Evolutionary conservation across 2,888 invertebrate genomes (phyloP).

Genomic region (Cantharis rustica): DNA sequence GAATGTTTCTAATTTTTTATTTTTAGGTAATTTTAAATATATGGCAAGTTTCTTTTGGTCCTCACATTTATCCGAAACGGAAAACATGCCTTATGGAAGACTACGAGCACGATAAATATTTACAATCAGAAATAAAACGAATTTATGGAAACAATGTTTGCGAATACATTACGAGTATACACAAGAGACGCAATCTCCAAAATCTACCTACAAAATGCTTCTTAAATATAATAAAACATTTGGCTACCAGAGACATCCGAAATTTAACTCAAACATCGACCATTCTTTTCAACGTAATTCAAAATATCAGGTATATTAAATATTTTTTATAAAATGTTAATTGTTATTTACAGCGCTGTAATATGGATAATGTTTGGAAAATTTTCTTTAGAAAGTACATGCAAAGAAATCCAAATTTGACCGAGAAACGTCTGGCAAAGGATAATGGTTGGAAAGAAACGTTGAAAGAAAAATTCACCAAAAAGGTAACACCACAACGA

Average conservation of each 20-base stretch:
- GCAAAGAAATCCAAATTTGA: conserved; percentile 9
- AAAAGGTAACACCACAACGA: not conserved
- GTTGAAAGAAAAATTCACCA: conserved; percentile 15
- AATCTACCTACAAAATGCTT: conserved; percentile 43
- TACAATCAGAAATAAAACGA: conserved; percentile 42
- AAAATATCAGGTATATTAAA: conserved; percentile 12
- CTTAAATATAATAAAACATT: conserved; percentile 37
- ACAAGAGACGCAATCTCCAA: conserved; percentile 34
- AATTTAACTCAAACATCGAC: conserved; percentile 41
- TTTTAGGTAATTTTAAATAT: conserved; percentile 42
- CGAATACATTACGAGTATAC: conserved; percentile 28
- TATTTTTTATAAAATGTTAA: not conserved
- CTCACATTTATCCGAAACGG: conserved; percentile 42
- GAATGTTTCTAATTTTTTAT: not conserved
- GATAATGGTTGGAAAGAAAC: conserved; percentile 28
- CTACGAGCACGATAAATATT: conserved; percentile 38
- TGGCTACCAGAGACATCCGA: conserved; percentile 40
- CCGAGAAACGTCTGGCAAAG: conserved; percentile 19
- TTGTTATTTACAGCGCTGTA: conserved; percentile 34
- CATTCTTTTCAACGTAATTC: conserved; percentile 42
- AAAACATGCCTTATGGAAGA: conserved; percentile 37
- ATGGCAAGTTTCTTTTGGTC: conserved; percentile 44
- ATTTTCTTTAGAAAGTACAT: conserved; percentile 34
- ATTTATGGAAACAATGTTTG: conserved; percentile 41
- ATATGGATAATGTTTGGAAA: conserved; percentile 36